Evolutionary conservation across 2,797 vertebrate species (phyloP).

Genomic region (Eptatretus atami): DNA sequence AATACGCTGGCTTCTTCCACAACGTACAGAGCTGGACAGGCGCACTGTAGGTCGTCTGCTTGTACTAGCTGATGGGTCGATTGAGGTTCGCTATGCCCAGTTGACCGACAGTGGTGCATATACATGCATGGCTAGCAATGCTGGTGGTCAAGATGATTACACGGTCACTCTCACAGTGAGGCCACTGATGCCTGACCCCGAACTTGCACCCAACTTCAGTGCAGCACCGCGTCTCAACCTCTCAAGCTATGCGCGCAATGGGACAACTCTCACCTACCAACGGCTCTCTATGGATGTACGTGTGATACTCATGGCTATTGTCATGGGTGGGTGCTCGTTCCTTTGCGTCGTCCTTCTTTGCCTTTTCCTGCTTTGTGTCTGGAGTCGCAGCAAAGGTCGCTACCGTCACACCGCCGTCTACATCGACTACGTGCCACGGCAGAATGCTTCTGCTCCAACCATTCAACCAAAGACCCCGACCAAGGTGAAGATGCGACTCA

Average conservation of each 20-base stretch:
- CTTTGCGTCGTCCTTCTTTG: conserved; percentile 4
- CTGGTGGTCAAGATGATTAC: not conserved
- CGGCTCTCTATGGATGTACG: conserved; percentile 2
- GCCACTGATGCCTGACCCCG: not conserved
- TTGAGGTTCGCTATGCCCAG: conserved; percentile 5
- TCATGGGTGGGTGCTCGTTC: conserved; percentile 4
- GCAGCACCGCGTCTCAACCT: not conserved
- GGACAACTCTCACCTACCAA: conserved; percentile 2
- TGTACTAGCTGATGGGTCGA: not conserved
- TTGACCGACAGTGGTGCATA: not conserved
- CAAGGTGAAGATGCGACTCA: conserved; percentile 3
- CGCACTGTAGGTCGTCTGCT: not conserved
- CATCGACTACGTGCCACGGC: conserved; percentile 1
- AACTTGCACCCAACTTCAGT: not conserved
- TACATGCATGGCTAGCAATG: not conserved
- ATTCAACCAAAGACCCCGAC: conserved; percentile 3
- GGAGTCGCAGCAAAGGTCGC: conserved; percentile 2
- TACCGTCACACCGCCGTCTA: conserved; percentile 5
- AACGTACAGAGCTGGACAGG: not conserved
- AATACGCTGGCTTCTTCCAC: not conserved
- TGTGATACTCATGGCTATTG: conserved; percentile 2
- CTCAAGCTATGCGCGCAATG: not conserved
- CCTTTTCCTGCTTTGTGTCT: conserved; percentile 4
- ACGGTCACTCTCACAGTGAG: conserved; percentile 1
- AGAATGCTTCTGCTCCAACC: not conserved